phyloP scores from a whole-genome alignment of 2,888 invertebrate species.

The Tigriopus californicus region DNA sequence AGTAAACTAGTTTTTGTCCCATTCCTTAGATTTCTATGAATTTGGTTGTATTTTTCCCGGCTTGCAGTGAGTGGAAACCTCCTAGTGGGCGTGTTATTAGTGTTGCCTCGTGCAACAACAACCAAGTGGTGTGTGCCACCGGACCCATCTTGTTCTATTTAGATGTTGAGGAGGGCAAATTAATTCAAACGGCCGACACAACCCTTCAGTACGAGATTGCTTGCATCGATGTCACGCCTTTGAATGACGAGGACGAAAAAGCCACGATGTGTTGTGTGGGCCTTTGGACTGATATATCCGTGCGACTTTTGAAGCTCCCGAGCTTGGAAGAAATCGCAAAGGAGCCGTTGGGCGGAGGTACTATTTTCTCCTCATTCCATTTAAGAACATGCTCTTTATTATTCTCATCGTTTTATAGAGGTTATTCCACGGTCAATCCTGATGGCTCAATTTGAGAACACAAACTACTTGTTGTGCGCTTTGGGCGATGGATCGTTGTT shows the following conservation, averaged over 20 bases:
- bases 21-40: neutral
- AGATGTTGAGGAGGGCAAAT: constrained; percentile 38
- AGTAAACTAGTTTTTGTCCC: too few relatives aligned
- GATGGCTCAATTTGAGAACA: constrained; percentile 81
- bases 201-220: constrained; percentile 39
- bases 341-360: constrained; percentile 69
- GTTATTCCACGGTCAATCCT: constrained; percentile 90
- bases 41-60: neutral
- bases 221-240: constrained; percentile 76
- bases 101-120: constrained; percentile 61
- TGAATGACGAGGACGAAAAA: constrained; percentile 32
- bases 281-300: constrained; percentile 92
- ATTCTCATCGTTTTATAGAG: constrained; percentile 37
- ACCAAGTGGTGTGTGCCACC: constrained; percentile 62
- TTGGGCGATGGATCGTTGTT: constrained; percentile 94
- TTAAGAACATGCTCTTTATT: constrained; percentile 7
- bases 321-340: constrained; percentile 58
- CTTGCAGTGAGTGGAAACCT: constrained; percentile 47
- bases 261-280: constrained; percentile 57
- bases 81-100: constrained; percentile 52
- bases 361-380: neutral
- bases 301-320: constrained; percentile 63
- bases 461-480: constrained; percentile 72
- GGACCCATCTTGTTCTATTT: constrained; percentile 36
- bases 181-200: constrained; percentile 32